Evolutionary conservation across 2,797 vertebrate species (phyloP).

Genomic region (Hemitrygon akajei): DNA sequence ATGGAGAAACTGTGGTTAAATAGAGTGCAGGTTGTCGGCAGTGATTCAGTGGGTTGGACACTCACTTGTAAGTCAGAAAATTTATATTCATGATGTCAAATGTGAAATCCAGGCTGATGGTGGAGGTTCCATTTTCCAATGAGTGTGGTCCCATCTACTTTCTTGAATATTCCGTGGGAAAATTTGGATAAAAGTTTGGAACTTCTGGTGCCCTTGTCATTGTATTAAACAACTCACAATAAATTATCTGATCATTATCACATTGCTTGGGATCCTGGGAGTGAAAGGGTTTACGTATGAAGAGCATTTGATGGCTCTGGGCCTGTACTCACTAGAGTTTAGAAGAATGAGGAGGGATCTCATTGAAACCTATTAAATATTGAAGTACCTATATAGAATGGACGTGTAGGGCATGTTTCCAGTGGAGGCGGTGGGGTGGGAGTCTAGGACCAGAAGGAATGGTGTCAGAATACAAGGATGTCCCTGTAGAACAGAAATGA

Average conservation of each 20-base stretch:
- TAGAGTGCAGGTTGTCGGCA: too few relatives aligned
- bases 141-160: background rate
- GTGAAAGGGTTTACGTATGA: too few relatives aligned
- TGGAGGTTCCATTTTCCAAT: background rate
- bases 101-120: background rate
- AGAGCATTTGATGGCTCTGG: too few relatives aligned
- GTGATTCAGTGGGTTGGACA: background rate
- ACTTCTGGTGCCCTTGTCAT: background rate
- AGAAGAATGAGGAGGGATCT: too few relatives aligned
- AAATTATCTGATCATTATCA: background rate
- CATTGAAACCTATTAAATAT: too few relatives aligned
- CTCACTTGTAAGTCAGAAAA: background rate
- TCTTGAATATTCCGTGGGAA: background rate
- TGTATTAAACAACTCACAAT: background rate
- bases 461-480: too few relatives aligned
- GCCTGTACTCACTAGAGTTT: too few relatives aligned
- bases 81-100: background rate
- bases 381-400: too few relatives aligned
- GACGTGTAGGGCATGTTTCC: too few relatives aligned
- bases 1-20: background rate
- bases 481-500: too few relatives aligned
- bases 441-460: too few relatives aligned
- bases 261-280: background rate
- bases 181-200: background rate
- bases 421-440: too few relatives aligned